A percentile compares a stretch with the other conserved stretches of the same genome.
Evolutionary conservation across 2,888 invertebrate genomes (phyloP).

Genomic region (Xylota segnis): DNA sequence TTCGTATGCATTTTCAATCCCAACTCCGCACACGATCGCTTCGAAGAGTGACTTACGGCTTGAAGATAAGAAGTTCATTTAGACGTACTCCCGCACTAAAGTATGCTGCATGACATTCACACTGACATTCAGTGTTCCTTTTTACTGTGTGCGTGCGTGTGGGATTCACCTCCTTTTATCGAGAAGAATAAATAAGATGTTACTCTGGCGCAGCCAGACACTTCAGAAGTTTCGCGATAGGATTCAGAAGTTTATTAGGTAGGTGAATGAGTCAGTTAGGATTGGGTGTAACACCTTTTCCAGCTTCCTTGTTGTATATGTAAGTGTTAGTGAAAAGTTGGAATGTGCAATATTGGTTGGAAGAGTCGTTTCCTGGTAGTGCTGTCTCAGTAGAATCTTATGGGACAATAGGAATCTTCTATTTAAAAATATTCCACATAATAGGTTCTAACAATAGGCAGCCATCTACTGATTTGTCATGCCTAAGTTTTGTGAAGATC

Average conservation of each 20-base stretch:
- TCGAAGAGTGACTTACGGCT: constrained; percentile 70
- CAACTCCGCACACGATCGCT: constrained; percentile 52
- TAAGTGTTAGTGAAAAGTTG: not conserved
- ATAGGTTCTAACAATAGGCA: too few species aligned
- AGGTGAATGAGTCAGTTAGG: constrained; percentile 58
- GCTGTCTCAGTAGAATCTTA: too few species aligned
- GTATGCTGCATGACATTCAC: constrained; percentile 42
- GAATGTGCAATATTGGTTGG: not conserved
- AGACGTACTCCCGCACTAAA: constrained; percentile 61
- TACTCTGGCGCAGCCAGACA: constrained; percentile 67
- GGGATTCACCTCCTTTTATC: constrained; percentile 70
- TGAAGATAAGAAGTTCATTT: constrained; percentile 68
- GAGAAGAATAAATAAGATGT: constrained; percentile 71
- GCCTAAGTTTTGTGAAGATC: not conserved
- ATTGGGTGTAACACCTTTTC: constrained; percentile 22
- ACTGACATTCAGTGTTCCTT: constrained; percentile 20
- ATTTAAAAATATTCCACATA: too few species aligned
- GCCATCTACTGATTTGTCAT: too few species aligned
- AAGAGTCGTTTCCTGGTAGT: not conserved
- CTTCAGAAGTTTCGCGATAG: constrained; percentile 73
- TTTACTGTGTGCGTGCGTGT: constrained; percentile 41
- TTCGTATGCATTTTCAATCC: constrained; percentile 21
- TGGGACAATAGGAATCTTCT: too few species aligned
- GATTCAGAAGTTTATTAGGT: constrained; percentile 69
- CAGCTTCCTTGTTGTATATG: not conserved